Base-by-base conservation (phyloP, 2,113 vertebrate species). In the Motacilla tschutschensis region DNA sequence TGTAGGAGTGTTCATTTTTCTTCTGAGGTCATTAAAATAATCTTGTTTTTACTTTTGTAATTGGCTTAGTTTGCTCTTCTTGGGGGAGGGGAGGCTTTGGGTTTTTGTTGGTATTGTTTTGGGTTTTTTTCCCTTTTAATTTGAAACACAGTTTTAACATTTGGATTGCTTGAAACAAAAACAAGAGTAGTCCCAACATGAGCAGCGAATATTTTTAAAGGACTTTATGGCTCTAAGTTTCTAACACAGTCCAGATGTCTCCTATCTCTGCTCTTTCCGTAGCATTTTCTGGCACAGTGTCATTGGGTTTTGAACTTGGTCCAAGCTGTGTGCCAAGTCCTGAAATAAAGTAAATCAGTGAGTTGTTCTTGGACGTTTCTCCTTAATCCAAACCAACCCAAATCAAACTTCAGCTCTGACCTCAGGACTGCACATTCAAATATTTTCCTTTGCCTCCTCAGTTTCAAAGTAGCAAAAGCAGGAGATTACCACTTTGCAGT, bases 211-310 rank as follows among this genome's bases (percentile, higher is more conserved):
- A 94, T 96, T 96, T 96, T 95, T 94, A 88, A 96, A 95, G 94
- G 90, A 73, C 93, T 94, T 94, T 81, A 92, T 94, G 93, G 91
- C 94, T 95, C 94, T 96, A 87, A 93, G 83, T 92, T 93, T 87
- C 84, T 97, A 97, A 98, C 88, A 85, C 53, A 94, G 83, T 96
- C 96, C 97, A 98, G 97, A 97, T 97, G 97, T 94, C 94, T 93
- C 88, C 90, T 93, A 93, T 95, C 94, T 96, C 93, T 62, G 65
- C 93, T 79, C 50, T 94, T 93, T 95, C 94, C 88, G 96, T 96
- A 96, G 88, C 74, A 80, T 96, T 96, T 96, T 95, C 94, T 79
- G 89, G 96, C 96, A 67, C 82, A 59, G 89, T 67, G 74, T 96
- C 86, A 38, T 51, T 94, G 87, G 83, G 95, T 96, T 95, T 97